These are phyloP conservation scores for Deroplatys truncata DNA, from an alignment of 2,888 invertebrate species.

Conservation along the genomic window DNA sequence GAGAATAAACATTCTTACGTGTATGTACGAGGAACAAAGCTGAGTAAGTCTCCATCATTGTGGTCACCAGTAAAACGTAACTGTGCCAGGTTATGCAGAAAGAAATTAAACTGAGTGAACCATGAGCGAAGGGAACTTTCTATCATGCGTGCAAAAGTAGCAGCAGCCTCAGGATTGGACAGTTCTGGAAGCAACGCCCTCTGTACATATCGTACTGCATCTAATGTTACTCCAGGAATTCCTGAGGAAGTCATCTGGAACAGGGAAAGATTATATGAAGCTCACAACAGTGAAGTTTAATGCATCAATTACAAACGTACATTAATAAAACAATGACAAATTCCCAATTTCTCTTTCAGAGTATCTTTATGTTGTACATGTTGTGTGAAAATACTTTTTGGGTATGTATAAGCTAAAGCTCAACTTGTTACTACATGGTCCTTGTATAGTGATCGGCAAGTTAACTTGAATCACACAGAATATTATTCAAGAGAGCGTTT, in stretches of 20 bases:
- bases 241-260: conserved; percentile 85
- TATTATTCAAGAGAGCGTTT: too few species aligned
- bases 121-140: conserved; percentile 88
- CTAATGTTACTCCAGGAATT: conserved; percentile 85
- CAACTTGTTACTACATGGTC: too few species aligned
- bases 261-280: not conserved
- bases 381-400: too few species aligned
- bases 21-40: conserved; percentile 91
- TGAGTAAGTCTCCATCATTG: conserved; percentile 70
- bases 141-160: conserved; percentile 93
- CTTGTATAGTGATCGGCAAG: too few species aligned
- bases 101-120: conserved; percentile 97
- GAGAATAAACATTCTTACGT: conserved; percentile 58
- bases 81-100: conserved; percentile 94
- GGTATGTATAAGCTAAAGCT: too few species aligned
- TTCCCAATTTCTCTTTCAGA: not conserved
- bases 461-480: too few species aligned
- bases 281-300: not conserved
- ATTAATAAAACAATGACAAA: not conserved
- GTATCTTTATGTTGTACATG: too few species aligned
- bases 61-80: conserved; percentile 87
- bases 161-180: conserved; percentile 92
- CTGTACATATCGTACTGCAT: conserved; percentile 90
- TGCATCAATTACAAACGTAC: not conserved
- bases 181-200: conserved; percentile 82